Percentiles rank a stretch among this genome's conserved stretches.
phyloP scores from a whole-genome alignment of 2,888 invertebrate species.

The Selenia dentaria region DNA sequence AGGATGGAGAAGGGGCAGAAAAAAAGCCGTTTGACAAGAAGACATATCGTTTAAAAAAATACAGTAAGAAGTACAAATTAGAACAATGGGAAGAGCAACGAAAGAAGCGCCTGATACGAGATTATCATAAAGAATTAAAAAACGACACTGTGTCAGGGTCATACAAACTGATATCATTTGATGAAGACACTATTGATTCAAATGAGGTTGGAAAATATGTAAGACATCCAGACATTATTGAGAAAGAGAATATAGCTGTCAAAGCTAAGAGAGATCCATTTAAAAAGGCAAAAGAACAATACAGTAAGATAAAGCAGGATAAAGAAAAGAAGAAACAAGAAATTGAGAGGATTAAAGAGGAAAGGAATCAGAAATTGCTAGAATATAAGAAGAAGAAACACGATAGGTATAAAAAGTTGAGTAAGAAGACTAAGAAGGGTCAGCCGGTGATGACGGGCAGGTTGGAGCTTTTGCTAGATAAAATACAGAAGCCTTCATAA shows the following conservation, averaged over 20 bases:
- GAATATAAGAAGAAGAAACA: conserved; percentile 89
- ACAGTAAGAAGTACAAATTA: conserved; percentile 88
- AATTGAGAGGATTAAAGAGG: conserved; percentile 74
- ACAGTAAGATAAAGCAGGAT: conserved; percentile 81
- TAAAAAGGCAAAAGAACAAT: conserved; percentile 81
- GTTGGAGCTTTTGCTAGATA: conserved; percentile 90
- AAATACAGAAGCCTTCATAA: conserved; percentile 86
- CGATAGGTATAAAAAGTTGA: conserved; percentile 88
- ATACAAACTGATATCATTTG: conserved; percentile 79
- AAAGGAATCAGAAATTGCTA: conserved; percentile 86
- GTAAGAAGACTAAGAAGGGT: conserved; percentile 91
- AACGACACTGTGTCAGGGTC: conserved; percentile 69
- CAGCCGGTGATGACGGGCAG: conserved; percentile 94
- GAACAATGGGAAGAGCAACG: conserved; percentile 88
- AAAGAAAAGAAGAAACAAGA: conserved; percentile 80
- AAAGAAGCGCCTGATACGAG: conserved; percentile 82
- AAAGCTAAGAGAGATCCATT: conserved; percentile 67
- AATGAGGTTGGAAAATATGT: conserved; percentile 62
- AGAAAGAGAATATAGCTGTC: conserved; percentile 42
- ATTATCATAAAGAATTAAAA: conserved; percentile 83
- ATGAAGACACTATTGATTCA: conserved; percentile 67
- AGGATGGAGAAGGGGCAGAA: conserved; percentile 31
- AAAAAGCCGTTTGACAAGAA: conserved; percentile 89
- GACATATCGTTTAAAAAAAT: conserved; percentile 86
- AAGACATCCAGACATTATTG: conserved; percentile 68